These are phyloP conservation scores for Flabesymbios commensalis DNA, from an alignment of 2,888 invertebrate species.

Conservation along the genomic window DNA sequence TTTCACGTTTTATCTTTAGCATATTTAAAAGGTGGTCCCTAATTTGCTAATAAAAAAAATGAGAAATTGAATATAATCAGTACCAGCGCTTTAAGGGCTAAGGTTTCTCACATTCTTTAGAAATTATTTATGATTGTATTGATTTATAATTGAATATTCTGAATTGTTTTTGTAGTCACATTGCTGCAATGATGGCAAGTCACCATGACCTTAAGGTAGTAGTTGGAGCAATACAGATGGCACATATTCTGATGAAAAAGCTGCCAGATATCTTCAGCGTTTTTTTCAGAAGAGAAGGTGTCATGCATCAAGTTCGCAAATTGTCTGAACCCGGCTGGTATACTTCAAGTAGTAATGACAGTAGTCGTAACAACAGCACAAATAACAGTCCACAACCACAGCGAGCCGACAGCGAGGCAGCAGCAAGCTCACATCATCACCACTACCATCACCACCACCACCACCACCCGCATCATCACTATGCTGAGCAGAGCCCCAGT, in stretches of 20 bases:
- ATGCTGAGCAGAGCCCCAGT: no score
- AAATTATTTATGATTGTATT: no score
- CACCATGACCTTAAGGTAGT: slow-evolving; percentile 95
- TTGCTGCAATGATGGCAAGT: slow-evolving; percentile 98
- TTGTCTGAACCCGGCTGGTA: no score
- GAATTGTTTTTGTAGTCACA: slow-evolving; percentile 78
- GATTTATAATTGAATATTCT: no score
- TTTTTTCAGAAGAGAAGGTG: slow-evolving; percentile 95
- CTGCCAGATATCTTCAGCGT: slow-evolving; percentile 92
- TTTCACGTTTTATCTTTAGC: no score
- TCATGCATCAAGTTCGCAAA: slow-evolving; percentile 85
- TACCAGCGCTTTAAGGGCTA: no score
- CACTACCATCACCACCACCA: slow-evolving; percentile 1
- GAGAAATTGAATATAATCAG: no score
- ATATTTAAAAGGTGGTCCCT: no score
- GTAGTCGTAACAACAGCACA: background rate
- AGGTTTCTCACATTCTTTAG: no score
- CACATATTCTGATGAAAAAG: slow-evolving; percentile 94
- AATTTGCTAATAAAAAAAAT: no score
- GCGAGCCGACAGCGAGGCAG: slow-evolving; percentile 8
- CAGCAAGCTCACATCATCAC: background rate
- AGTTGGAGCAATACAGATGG: slow-evolving; percentile 95
- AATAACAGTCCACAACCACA: slow-evolving; percentile 3
- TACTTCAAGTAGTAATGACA: background rate
- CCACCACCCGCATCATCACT: background rate